These are phyloP conservation scores for Pogonus chalceus DNA, from an alignment of 1,140 invertebrate species.

Conservation along the genomic window DNA sequence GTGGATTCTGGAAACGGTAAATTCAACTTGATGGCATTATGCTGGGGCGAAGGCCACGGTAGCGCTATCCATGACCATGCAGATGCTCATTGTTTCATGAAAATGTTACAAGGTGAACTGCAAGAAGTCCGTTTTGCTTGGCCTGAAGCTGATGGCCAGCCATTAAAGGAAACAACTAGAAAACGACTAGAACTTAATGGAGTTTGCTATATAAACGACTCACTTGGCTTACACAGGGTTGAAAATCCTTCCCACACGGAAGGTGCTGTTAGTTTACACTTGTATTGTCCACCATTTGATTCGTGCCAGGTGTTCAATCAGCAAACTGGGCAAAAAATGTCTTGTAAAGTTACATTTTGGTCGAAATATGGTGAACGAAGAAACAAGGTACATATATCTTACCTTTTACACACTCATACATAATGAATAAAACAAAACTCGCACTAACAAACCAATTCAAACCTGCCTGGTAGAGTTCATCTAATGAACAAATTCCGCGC, in stretches of 20 bases:
- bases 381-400: slow-evolving; percentile 32
- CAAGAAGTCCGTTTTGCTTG: slow-evolving; percentile 65
- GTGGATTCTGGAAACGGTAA: slow-evolving; percentile 92
- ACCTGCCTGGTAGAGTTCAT: too few relatives aligned
- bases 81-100: slow-evolving; percentile 96
- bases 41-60: slow-evolving; percentile 92
- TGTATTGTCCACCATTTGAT: slow-evolving; percentile 92
- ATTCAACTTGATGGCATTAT: slow-evolving; percentile 95
- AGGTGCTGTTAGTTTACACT: slow-evolving; percentile 81
- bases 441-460: not conserved
- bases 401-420: not conserved
- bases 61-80: slow-evolving; percentile 95
- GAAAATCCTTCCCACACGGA: slow-evolving; percentile 88
- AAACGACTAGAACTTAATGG: slow-evolving; percentile 58
- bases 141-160: slow-evolving; percentile 45
- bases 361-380: slow-evolving; percentile 68
- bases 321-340: slow-evolving; percentile 65
- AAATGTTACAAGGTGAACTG: slow-evolving; percentile 64
- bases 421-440: not conserved
- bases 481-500: not conserved
- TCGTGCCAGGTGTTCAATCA: slow-evolving; percentile 86
- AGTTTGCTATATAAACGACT: slow-evolving; percentile 94
- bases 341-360: slow-evolving; percentile 78
- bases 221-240: slow-evolving; percentile 87
- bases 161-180: slow-evolving; percentile 52